These are phyloP conservation scores for Lomographa bimaculata DNA, from an alignment of 2,888 invertebrate genomes.

Conservation along the genomic window DNA sequence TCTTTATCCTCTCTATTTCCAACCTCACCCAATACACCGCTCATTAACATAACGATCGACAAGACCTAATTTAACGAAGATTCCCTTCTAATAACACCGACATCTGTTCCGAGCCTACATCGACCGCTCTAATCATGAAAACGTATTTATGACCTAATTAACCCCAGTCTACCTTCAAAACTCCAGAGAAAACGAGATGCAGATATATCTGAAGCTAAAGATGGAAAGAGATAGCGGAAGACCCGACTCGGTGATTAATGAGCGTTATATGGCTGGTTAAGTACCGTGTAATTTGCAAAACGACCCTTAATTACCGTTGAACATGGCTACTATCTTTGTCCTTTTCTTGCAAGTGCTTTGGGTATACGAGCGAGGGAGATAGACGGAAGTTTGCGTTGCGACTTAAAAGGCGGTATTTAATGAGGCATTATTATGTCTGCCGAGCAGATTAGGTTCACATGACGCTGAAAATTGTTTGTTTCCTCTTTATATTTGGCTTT, in stretches of 20 bases:
- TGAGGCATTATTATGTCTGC: conserved; percentile 82
- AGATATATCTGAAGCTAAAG: conserved; percentile 23
- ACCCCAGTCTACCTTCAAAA: conserved; percentile 70
- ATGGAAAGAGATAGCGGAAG: conserved; percentile 53
- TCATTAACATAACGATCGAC: conserved; percentile 29
- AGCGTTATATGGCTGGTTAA: conserved; percentile 87
- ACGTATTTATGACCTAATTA: conserved; percentile 84
- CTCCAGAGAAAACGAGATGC: conserved; percentile 49
- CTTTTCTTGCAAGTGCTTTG: conserved; percentile 51
- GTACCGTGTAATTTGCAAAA: conserved; percentile 91
- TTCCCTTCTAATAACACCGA: conserved; percentile 51
- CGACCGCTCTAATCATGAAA: conserved; percentile 75
- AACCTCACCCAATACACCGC: conserved; percentile 18
- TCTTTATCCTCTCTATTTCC: no score
- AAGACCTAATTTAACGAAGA: conserved; percentile 31
- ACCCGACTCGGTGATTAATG: conserved; percentile 84
- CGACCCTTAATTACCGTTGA: conserved; percentile 86
- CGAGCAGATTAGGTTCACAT: conserved; percentile 78
- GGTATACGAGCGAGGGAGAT: conserved; percentile 51
- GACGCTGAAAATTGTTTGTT: conserved; percentile 70
- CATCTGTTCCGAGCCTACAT: conserved; percentile 54
- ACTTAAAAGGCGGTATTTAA: conserved; percentile 78
- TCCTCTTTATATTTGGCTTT: conserved; percentile 79
- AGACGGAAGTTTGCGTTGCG: conserved; percentile 53
- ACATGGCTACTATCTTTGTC: conserved; percentile 74